phyloP scores from a whole-genome alignment of 2,888 invertebrate species.

The Macrophya alboannulata region DNA sequence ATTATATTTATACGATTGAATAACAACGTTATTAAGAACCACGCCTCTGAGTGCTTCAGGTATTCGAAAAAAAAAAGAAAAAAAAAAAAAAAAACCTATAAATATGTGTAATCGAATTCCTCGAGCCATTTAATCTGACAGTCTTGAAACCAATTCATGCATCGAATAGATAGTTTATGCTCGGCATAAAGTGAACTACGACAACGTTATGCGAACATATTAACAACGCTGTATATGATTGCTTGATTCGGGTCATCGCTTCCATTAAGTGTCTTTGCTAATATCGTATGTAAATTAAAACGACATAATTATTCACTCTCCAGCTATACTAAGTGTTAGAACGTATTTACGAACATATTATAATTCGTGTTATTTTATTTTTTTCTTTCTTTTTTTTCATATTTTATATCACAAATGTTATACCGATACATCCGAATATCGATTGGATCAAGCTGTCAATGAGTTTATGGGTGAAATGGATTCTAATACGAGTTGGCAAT shows the following conservation, averaged over 20 bases:
- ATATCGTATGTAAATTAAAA: slow-evolving; percentile 29
- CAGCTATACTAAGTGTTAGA: background rate
- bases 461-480: background rate
- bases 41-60: background rate
- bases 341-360: background rate
- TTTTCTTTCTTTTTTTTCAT: background rate
- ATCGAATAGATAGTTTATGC: slow-evolving; percentile 34
- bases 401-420: background rate
- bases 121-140: background rate
- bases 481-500: background rate
- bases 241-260: slow-evolving; percentile 43
- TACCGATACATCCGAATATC: background rate
- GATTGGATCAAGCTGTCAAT: background rate
- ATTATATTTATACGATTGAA: background rate
- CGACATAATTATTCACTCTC: background rate
- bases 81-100: background rate
- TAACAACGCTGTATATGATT: slow-evolving; percentile 15
- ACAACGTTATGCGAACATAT: background rate
- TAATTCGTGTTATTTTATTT: background rate
- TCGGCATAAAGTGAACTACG: slow-evolving; percentile 12
- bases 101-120: background rate
- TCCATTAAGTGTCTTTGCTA: slow-evolving; percentile 40
- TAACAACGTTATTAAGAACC: background rate
- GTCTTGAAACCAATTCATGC: slow-evolving; percentile 27
- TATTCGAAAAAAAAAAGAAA: background rate